Evolutionary conservation across 2,113 vertebrate species (phyloP), one percentile per base, ranked within the genome.

Genomic region (Speoplatyrhinus poulsoni): DNA sequence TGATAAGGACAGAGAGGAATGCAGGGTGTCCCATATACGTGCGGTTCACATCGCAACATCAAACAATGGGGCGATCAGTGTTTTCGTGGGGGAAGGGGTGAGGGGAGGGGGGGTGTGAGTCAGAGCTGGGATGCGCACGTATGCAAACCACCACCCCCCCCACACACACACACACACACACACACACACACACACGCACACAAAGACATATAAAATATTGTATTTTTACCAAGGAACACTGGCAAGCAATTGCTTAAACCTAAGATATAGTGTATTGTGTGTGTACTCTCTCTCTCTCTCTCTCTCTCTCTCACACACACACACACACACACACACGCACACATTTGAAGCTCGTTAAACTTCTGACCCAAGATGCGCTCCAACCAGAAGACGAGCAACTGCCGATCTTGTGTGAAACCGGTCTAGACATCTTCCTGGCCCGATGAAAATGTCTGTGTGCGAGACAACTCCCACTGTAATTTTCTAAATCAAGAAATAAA

Each of bases 271-370:
- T 41, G 36, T 41, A 41, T 26, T 26, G 19, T 26, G 19, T 26
- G 19, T 26, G 19, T 26, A 26, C 19, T 26, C 19, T 26, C 19
- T 26, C 19, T 26, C 19, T 26, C 61, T 15, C n/a, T 63, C n/a
- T n/a, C n/a, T n/a, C n/a, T n/a, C n/a, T n/a, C n/a, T n/a, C n/a
- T n/a, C n/a, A 53, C 0, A 1, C 36, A 53, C 52, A 66, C 48
- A 67, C 11, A 17, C 13, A 7, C n/a, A 62, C 26, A 67, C n/a
- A 36, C 53, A 60, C 55, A 76, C 65, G 33, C 56, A 48, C 74
- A 81, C 90, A 85, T 90, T 88, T 87, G 88, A 80, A 91, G 87
- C 77, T 65, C 79, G 79, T 92, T 91, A 91, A 86, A 88, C 82
- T 83, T 52, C 74, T 87, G 85, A 87, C 83, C 85, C 61, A 58